A percentile compares a stretch with the other conserved stretches of the same genome.
Evolutionary conservation across 2,888 invertebrate species (phyloP).

Genomic region (Encarsia formosa): DNA sequence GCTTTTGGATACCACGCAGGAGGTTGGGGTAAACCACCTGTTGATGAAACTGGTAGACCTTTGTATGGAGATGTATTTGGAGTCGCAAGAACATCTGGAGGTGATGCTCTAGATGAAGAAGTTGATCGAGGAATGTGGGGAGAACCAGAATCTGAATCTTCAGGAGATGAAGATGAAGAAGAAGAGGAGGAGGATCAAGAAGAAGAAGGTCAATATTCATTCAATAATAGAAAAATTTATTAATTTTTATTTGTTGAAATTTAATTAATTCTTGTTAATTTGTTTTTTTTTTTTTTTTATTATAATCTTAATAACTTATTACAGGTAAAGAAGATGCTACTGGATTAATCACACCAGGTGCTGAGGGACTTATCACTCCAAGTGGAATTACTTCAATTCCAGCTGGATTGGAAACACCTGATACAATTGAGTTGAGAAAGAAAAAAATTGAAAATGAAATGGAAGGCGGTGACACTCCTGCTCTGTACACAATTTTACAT

Average conservation of each 20-base stretch:
- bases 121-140: slow-evolving; percentile 96
- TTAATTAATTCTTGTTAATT: too few species aligned
- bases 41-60: slow-evolving; percentile 96
- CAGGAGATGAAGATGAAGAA: slow-evolving; percentile 63
- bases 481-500: slow-evolving; percentile 90
- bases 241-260: too few species aligned
- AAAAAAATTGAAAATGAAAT: slow-evolving; percentile 93
- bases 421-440: slow-evolving; percentile 96
- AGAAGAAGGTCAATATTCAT: slow-evolving; percentile 42
- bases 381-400: slow-evolving; percentile 88
- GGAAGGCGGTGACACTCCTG: slow-evolving; percentile 93
- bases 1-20: slow-evolving; percentile 99
- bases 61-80: slow-evolving; percentile 99
- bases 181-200: slow-evolving; percentile 60
- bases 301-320: neutral
- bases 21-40: slow-evolving; percentile 99
- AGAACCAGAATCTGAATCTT: slow-evolving; percentile 66
- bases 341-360: slow-evolving; percentile 83
- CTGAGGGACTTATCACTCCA: slow-evolving; percentile 91
- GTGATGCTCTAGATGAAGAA: slow-evolving; percentile 74
- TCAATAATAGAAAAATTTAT: too few species aligned
- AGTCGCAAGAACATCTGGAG: slow-evolving; percentile 63
- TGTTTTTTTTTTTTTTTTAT: neutral
- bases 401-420: slow-evolving; percentile 96
- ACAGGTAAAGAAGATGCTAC: slow-evolving; percentile 63